Base-by-base conservation (phyloP, 1,140 invertebrate genomes). In the Carposina sasakii region DNA sequence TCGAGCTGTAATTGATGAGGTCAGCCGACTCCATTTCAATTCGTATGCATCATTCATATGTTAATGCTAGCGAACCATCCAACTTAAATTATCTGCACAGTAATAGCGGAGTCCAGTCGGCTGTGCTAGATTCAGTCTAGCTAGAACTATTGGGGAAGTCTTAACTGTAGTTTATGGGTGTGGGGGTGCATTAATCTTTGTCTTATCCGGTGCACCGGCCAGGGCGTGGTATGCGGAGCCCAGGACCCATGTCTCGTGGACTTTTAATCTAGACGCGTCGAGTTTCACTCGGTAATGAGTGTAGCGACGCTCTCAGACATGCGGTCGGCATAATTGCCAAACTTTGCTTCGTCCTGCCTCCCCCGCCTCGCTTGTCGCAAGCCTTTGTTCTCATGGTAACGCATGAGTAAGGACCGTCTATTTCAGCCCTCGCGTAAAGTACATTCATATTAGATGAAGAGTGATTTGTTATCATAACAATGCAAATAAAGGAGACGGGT, bases 291-390 rank as follows among this genome's bases (percentile, higher is more conserved):
- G 56, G 75, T 79, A 83, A 81, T 81, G 76, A 81, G 76, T 73
- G 76, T 81, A 76, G 74, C 75, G 64, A 63, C 71, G 73, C 76
- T 79, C 70, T 75, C 72, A 81, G 77, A 84, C 77, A 76, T 81
- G 79, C 74, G 79, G 79, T 81, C 76, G 68, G 72, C 74, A 63
- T 83, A 83, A 83, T 83, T 83, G 76, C 79, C 77, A 79, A 83
- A 83, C 76, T 83, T 83, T 76, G 66, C 57, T 60, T 54, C 62
- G 61, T 54, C 67, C 67, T 54, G 45, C 54, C 60, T 55, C 48
- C 40, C 66, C 58, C 63, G 63, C 52, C 41, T 60, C 62, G 71
- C 68, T 73, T 76, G 74, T 72, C 76, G 67, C 68, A 60, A 63
- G 67, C 68, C 65, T 72, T 77, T 77, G 72, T 76, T 81, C 68